These are phyloP conservation scores for Thunnus thynnus DNA, from an alignment of 2,113 vertebrate species.

Conservation along the genomic window DNA sequence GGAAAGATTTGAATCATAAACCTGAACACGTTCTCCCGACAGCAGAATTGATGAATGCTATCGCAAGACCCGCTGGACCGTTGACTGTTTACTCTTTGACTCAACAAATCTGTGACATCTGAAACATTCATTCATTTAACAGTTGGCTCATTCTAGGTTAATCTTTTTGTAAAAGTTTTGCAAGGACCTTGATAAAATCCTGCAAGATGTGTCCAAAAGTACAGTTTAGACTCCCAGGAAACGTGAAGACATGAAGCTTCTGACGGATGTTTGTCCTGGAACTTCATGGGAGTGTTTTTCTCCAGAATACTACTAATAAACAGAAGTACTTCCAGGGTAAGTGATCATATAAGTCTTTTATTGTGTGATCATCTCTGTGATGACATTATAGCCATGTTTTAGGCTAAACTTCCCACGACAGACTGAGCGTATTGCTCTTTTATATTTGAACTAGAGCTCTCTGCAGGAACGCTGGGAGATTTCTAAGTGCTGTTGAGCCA, in stretches of 20 bases:
- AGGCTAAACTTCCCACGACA: not conserved
- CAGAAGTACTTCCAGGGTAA: no score
- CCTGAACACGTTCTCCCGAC: constrained; percentile 15
- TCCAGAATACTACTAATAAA: no score
- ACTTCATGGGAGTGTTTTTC: no score
- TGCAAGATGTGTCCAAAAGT: not conserved
- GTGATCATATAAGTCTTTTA: no score
- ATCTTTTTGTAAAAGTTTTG: not conserved
- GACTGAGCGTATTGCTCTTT: not conserved
- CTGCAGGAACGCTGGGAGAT: not conserved
- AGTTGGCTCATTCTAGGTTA: not conserved
- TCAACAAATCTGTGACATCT: not conserved
- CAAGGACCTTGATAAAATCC: not conserved
- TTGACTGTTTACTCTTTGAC: no score
- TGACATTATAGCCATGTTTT: not conserved
- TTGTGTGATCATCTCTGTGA: no score
- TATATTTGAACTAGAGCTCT: rapidly evolving
- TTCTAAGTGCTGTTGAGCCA: constrained; percentile 37
- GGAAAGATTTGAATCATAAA: not conserved
- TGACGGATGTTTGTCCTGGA: no score
- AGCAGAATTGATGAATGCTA: not conserved
- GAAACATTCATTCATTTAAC: not conserved
- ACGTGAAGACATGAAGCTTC: no score
- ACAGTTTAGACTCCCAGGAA: not conserved
- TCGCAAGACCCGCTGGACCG: not conserved